Evolutionary conservation across 2,888 invertebrate genomes (phyloP), one percentile per base, ranked within the genome.

Genomic region (Hirtodrosophila duncani): DNA sequence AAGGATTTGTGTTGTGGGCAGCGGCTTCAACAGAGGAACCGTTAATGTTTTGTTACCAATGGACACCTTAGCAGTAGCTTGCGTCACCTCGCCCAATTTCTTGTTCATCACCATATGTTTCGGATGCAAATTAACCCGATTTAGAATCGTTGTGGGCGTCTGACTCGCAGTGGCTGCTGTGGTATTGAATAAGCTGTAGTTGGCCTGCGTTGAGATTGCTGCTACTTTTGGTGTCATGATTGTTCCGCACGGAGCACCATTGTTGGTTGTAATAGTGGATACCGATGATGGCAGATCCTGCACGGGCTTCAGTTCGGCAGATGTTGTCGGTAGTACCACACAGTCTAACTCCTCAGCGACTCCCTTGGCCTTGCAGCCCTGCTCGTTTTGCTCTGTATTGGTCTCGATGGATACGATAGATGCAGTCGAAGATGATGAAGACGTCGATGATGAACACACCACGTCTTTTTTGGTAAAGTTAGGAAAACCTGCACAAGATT

Each of bases 21-120:
- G 43, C 2, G 85, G 84, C 49, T 87, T 87, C 2, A 87, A 44
- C 36, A 87, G 57, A 8, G 87, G 87, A 50, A 87, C 87, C 14
- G 87, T 86, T 46, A 87, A 86, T n/a, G 84, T 87, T 39, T 85
- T 85, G 55, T 86, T 87, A 18, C 87, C 87, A 39, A 87, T 85
- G 1, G 86, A 85, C 2, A 87, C 86, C 65, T 87, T 87, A 30
- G 87, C 90, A 7, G 91, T 90, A 3, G 90, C 89, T 82, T 90
- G 90, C 1, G 89, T 89, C 1, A 89, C 89, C 67, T 90, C 90
- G 42, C 89, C 55, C 26, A 79, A 36, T 48, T 82, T 84, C 36
- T 84, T 84, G 18, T 79, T 80, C 6, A 83, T 69, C 67, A 83
- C 63, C 29, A 84, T 41, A 14, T 75, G 80, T 21, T 72, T 70